Evolutionary conservation across 1,140 invertebrate genomes (phyloP), one percentile per base, ranked within the genome.

Genomic region (Mycetomoellerius zeteki): DNA sequence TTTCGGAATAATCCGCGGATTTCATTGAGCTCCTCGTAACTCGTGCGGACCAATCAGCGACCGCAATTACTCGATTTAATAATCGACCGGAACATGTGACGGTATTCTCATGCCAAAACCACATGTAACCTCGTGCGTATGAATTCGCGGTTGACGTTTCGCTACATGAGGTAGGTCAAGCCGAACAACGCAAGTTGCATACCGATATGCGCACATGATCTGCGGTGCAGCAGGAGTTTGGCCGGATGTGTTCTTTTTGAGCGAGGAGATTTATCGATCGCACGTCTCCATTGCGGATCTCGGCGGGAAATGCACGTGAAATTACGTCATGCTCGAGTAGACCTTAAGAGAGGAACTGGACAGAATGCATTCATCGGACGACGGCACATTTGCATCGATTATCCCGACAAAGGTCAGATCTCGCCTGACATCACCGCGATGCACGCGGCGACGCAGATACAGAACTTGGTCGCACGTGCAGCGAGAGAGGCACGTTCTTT

Each of bases 321-420:
- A 50, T 75, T 50, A 73, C 54, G 43, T 84, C 80, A 84, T 37
- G 54, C 69, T 60, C 54, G 67, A 7, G 37, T 73, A 72, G 54
- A 52, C 12, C 24, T 65, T 78, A 85, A 80, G 24, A 52, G 27
- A 21, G 33, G 73, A 37, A 80, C 37, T 37, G 3, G 24, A 30
- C 21, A 21, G 50, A 47, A 67, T 80, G 84, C 47, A 85, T 64
- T 80, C 84, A 85, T 85, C 60, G 84, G 19, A 78, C 73, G 37
- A 24, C 30, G 33, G 30, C 60, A 73, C 84, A 60, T 86, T 86
- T 86, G 85, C 75, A 86, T 86, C 64, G 50, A 82, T 82, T 82
- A 82, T 81, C 43, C 76, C 52, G 30, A 58, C 52, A 86, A 86
- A 86, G 85, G 85, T 86, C 64, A 85, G 47, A 77, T 80, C 82